Evolutionary conservation across 2,888 invertebrate genomes (phyloP), one percentile per base, ranked within the genome.

Genomic region (Himalopsyche tibetana): DNA sequence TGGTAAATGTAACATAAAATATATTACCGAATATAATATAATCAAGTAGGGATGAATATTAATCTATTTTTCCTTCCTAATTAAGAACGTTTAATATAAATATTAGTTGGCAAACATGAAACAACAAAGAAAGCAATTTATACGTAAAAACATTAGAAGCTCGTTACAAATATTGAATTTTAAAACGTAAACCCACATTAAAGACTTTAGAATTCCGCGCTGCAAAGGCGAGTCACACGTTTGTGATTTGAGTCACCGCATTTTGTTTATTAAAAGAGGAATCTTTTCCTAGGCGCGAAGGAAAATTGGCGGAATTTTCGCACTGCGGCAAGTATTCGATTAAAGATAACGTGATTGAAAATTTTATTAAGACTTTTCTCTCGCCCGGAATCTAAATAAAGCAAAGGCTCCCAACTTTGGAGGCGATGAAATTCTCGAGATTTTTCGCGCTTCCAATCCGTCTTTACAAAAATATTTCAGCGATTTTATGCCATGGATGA

Each of bases 241-340:
- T 74, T 74, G 9, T 8, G 74, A 74, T 74, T 74, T 74, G 74
- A 74, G 74, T 38, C 74, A 74, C 74, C 74, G 74, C 74, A 74
- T 74, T 74, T 74, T 74, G 74, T 74, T 74, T 74, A 74, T 74
- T 74, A 74, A 74, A 28, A 15, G 74, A 36, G 36, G 74, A 74
- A 36, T 74, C 36, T 74, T 74, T 74, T 36, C 12, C 74, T 28
- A 15, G 38, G 74, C 36, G 74, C 4, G 5, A 3, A 74, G 12
- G 74, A 74, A 74, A 74, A 74, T 74, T 74, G 74, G 74, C 74
- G 74, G 74, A 74, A 74, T 74, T 74, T 74, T 74, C 74, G 74
- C 74, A 74, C 28, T 74, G 74, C 74, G 74, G 74, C 74, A 74
- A 74, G 74, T 74, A 74, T 74, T 74, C 74, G 74, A 74, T 74